Base-by-base conservation (phyloP, 2,797 vertebrate genomes). In the Hoplostethus mediterraneus region DNA sequence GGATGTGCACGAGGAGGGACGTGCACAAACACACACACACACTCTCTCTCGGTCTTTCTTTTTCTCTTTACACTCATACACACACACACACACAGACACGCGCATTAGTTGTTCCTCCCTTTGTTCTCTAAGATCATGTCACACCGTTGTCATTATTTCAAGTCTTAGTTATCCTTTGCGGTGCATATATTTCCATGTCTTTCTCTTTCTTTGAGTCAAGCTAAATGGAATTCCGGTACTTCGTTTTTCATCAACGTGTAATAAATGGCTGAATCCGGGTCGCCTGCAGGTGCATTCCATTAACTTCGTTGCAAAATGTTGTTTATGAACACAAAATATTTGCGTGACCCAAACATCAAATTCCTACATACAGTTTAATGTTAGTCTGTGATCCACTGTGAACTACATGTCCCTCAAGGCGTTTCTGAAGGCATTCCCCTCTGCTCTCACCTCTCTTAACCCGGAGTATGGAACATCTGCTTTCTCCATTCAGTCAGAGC, bases 371-470 rank as follows among this genome's bases (percentile, higher is more conserved):
- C 10, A 36, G 53, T 64, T 82, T 73, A 63, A 58, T 21, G 21
- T 21, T 55, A 65, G 74, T 72, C 59, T 80, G 57, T 76, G 67
- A 86, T 83, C 45, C 31, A 78, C 52, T 48, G 36, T 75, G 58
- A 88, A 84, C 77, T 83, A 81, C 86, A 88, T 71, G 58, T 90
- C 73, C 82, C 86, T 83, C 55, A 72, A 75, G 75, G 79, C 61
- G 31, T 80, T 81, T 88, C 82, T 83, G 48, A 85, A 82, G 82
- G 81, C 88, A 86, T 86, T 83, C 72, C 84, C 82, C 61, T 76
- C 74, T 76, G 67, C 87, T 74, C 84, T 93, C 89, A 93, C 90
- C 92, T 91, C 89, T 86, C 79, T 90, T 92, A 92, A 94, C 92
- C 93, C 82, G 44, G 73, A 85, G 76, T 63, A 73, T 56, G 74